Percentiles rank a stretch among this genome's conserved stretches.
Evolutionary conservation across 2,797 vertebrate species (phyloP).

Genomic region (Eleutherodactylus coqui): DNA sequence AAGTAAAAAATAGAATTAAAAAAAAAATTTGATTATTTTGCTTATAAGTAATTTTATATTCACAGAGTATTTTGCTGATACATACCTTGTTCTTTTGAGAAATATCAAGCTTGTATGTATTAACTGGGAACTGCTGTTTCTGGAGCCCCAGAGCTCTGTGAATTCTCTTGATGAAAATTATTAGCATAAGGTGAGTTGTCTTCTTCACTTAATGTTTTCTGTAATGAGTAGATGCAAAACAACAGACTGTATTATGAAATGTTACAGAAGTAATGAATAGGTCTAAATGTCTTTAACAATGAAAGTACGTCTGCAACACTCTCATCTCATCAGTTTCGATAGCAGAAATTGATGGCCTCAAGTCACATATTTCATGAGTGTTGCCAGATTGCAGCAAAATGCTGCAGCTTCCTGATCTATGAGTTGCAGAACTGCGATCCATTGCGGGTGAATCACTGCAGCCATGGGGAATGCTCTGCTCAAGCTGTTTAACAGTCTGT

Average conservation of each 20-base stretch:
- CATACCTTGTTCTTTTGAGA: slow-evolving; percentile 19
- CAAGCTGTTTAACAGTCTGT: too few relatives aligned
- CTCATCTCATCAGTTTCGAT: not conserved
- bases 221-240: not conserved
- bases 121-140: slow-evolving; percentile 26
- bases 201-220: slow-evolving; percentile 35
- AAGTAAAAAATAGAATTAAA: too few relatives aligned
- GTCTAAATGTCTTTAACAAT: not conserved
- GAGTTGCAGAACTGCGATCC: too few relatives aligned
- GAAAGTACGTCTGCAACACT: not conserved
- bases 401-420: too few relatives aligned
- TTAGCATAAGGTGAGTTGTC: not conserved
- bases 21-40: not conserved
- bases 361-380: not conserved
- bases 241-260: not conserved
- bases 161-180: not conserved
- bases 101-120: not conserved
- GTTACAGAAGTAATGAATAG: not conserved
- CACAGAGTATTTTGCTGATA: not conserved
- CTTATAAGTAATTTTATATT: not conserved
- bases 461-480: too few relatives aligned
- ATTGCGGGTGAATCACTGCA: too few relatives aligned
- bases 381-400: not conserved
- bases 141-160: not conserved
- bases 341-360: not conserved